Evolutionary conservation across 1,140 invertebrate species (phyloP).

Genomic region (Bradysia coprophila): DNA sequence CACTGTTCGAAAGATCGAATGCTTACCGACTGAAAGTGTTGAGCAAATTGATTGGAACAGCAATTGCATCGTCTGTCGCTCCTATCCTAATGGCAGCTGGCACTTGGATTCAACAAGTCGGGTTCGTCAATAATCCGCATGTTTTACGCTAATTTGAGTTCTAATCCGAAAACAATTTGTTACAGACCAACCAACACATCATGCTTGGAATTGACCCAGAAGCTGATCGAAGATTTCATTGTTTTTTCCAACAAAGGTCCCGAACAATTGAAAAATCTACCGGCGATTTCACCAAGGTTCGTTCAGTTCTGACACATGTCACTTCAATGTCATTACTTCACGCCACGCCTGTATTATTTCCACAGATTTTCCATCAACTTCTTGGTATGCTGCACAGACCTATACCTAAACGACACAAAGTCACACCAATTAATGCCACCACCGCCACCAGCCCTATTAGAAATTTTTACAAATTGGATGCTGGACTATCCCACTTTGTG

Average conservation of each 20-base stretch:
- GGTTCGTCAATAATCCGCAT: too few species aligned
- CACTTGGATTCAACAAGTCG: slow-evolving; percentile 69
- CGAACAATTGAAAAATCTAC: slow-evolving; percentile 41
- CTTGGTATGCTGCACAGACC: slow-evolving; percentile 58
- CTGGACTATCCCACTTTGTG: slow-evolving; percentile 45
- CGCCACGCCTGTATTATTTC: too few species aligned
- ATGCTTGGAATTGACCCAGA: slow-evolving; percentile 48
- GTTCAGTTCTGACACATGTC: too few species aligned
- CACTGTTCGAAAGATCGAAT: slow-evolving; percentile 49
- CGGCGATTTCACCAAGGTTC: slow-evolving; percentile 45
- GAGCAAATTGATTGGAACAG: slow-evolving; percentile 59
- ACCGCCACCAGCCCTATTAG: slow-evolving; percentile 35
- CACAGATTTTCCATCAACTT: slow-evolving; percentile 53
- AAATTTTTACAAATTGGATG: slow-evolving; percentile 45
- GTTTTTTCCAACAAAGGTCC: slow-evolving; percentile 44
- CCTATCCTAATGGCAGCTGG: slow-evolving; percentile 52
- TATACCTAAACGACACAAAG: slow-evolving; percentile 34
- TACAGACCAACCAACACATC: slow-evolving; percentile 50
- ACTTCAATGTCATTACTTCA: too few species aligned
- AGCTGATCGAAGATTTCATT: slow-evolving; percentile 62
- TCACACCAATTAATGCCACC: slow-evolving; percentile 19
- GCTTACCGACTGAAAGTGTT: slow-evolving; percentile 46
- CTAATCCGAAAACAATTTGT: too few species aligned
- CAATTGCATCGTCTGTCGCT: slow-evolving; percentile 50
- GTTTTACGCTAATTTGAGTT: too few species aligned